Percentiles rank a stretch among this genome's conserved stretches.
Conservation (phyloP, 2,888 invertebrate species). For the Dicyrtomina minuta region DNA sequence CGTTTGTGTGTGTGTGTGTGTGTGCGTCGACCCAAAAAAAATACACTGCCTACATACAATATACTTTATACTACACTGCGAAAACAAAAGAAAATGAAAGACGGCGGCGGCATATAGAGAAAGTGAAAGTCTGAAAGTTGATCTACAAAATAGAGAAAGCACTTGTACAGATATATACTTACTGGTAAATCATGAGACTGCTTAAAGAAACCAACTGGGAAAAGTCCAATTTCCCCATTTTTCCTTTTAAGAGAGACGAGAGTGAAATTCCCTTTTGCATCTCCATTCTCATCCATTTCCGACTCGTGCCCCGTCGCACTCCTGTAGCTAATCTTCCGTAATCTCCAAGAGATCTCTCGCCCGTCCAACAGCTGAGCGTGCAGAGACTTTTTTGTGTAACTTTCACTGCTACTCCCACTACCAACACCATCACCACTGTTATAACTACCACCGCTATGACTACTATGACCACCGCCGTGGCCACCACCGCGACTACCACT, state of each 20-base stretch:
- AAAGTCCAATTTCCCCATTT: slow-evolving; percentile 56
- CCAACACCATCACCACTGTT: no score
- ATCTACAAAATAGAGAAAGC: no score
- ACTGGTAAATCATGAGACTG: slow-evolving; percentile 68
- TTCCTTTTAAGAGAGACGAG: slow-evolving; percentile 64
- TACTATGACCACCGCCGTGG: not conserved
- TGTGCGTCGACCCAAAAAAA: no score
- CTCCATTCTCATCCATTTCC: slow-evolving; percentile 82
- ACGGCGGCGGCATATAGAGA: no score
- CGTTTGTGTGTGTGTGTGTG: no score
- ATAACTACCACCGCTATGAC: not conserved
- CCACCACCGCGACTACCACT: not conserved
- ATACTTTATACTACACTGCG: no score
- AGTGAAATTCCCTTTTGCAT: slow-evolving; percentile 92
- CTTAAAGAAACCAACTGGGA: slow-evolving; percentile 59
- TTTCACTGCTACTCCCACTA: slow-evolving; percentile 7
- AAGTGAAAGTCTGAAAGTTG: no score
- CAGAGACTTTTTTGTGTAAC: slow-evolving; percentile 35
- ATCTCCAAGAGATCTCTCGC: slow-evolving; percentile 56
- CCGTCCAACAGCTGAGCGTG: slow-evolving; percentile 55
- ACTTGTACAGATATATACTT: no score
- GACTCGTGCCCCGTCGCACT: slow-evolving; percentile 56
- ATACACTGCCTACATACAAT: no score
- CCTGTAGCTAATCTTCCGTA: slow-evolving; percentile 57
- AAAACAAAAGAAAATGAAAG: no score